These are phyloP conservation scores for Odocoileus hemionus DNA, from an alignment of 2,113 vertebrate species.

Conservation along the genomic window DNA sequence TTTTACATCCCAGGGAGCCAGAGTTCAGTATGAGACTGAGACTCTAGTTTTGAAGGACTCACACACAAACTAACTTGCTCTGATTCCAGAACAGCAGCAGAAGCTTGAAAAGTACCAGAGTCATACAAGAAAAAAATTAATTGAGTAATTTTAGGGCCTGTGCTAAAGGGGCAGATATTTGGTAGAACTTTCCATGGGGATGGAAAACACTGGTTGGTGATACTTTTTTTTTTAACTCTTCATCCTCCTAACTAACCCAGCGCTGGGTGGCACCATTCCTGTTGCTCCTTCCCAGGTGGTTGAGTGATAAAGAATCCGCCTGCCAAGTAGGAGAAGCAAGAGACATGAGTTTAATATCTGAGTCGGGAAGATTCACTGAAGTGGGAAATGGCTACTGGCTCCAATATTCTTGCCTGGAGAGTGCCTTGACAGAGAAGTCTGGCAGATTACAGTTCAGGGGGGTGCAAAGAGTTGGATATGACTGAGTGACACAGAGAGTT, in stretches of 20 bases:
- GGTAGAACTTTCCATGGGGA: background rate
- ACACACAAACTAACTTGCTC: background rate
- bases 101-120: background rate
- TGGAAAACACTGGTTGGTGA: background rate
- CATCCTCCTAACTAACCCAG: background rate
- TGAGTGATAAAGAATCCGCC: no score
- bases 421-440: no score
- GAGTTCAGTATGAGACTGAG: background rate
- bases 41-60: background rate
- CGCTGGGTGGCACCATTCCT: background rate
- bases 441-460: no score
- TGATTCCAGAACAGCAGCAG: background rate
- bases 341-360: no score
- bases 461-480: no score
- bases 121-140: background rate
- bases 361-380: no score
- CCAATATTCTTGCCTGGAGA: no score
- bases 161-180: background rate
- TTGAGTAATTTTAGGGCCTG: background rate
- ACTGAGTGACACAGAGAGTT: background rate
- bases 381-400: no score
- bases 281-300: no score
- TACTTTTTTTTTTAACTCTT: background rate
- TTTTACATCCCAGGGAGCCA: background rate
- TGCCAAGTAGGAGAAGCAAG: no score